Conservation (phyloP, 2,113 vertebrate species). For the Scartelaos histophorus region DNA sequence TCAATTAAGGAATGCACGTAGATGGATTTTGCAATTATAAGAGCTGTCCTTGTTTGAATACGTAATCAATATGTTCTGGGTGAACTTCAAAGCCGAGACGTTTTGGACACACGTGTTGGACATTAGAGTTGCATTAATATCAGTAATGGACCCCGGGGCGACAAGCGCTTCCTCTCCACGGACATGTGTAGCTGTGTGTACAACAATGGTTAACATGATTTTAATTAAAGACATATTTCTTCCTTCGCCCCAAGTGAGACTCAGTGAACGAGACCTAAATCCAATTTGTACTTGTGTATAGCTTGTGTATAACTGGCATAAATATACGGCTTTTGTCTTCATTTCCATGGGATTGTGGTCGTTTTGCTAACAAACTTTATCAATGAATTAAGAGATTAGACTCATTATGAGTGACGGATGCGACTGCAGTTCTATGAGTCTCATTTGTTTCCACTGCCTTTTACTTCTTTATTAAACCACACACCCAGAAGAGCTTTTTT, state of each 20-base stretch:
- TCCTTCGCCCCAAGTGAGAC: not conserved
- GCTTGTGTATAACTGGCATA: not conserved
- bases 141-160: conserved; percentile 21
- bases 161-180: not conserved
- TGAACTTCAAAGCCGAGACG: conserved; percentile 11
- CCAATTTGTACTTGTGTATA: not conserved
- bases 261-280: not conserved
- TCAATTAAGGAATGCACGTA: not conserved
- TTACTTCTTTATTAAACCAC: too few relatives aligned
- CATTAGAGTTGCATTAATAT: conserved; percentile 15
- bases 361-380: too few relatives aligned
- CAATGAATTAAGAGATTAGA: too few relatives aligned
- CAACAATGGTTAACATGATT: not conserved
- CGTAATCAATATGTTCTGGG: conserved; percentile 28
- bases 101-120: conserved; percentile 11
- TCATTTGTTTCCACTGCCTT: too few relatives aligned
- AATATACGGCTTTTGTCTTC: not conserved
- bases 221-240: conserved; percentile 4
- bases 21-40: conserved; percentile 11
- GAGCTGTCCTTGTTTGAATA: conserved; percentile 32
- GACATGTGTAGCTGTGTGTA: not conserved
- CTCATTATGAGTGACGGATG: too few relatives aligned
- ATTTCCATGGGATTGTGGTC: too few relatives aligned
- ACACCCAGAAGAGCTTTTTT: too few relatives aligned
- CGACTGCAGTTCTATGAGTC: too few relatives aligned